Percentiles rank a stretch among this genome's conserved stretches.
These are phyloP conservation scores for Abrostola triplasia DNA, from an alignment of 2,888 invertebrate species.

Conservation along the genomic window DNA sequence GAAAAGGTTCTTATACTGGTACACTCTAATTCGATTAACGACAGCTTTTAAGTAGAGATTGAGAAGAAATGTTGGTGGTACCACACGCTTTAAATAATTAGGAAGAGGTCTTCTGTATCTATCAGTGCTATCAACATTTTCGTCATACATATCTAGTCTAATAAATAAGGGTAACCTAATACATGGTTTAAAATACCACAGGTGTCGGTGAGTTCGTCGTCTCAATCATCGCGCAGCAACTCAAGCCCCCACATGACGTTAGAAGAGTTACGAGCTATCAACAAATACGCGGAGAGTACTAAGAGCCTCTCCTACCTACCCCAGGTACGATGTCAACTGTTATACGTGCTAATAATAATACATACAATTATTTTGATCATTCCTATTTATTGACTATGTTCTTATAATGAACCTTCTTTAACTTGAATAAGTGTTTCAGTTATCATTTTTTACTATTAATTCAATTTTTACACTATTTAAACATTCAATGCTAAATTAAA, in stretches of 20 bases:
- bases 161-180: background rate
- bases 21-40: too few species aligned
- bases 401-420: constrained; percentile 25
- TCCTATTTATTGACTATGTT: constrained; percentile 25
- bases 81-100: too few species aligned
- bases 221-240: constrained; percentile 91
- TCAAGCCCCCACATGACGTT: constrained; percentile 92
- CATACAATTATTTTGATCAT: constrained; percentile 21
- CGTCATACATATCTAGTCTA: background rate
- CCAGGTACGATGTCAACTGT: constrained; percentile 89
- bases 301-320: constrained; percentile 97
- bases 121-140: background rate
- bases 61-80: too few species aligned
- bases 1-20: too few species aligned
- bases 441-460: constrained; percentile 35
- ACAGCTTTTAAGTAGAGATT: too few species aligned
- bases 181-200: constrained; percentile 61
- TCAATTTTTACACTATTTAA: background rate
- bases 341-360: constrained; percentile 6
- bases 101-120: too few species aligned
- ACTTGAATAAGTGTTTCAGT: constrained; percentile 33
- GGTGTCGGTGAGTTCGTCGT: constrained; percentile 92
- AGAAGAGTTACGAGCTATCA: constrained; percentile 95
- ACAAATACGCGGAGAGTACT: constrained; percentile 97
- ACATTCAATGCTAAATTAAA: background rate